phyloP scores from a whole-genome alignment of 2,113 vertebrate species.

The Esox niger region DNA sequence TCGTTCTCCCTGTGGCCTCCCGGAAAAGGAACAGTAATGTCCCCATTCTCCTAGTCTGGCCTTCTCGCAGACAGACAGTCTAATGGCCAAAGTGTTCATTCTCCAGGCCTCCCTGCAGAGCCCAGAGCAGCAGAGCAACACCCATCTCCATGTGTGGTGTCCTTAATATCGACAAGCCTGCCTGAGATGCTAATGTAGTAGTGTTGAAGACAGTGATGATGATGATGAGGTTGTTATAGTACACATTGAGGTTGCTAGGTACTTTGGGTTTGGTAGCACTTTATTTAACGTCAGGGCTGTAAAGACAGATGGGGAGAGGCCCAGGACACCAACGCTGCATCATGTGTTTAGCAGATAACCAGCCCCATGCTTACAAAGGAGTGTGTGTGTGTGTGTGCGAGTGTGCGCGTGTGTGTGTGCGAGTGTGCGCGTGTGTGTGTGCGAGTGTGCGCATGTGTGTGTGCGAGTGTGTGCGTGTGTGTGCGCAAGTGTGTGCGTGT shows the following conservation, averaged over 20 bases:
- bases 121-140: neutral
- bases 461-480: slow-evolving; percentile 1
- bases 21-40: slow-evolving; percentile 46
- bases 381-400: neutral
- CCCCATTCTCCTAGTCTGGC: slow-evolving; percentile 27
- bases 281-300: too few species aligned
- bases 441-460: slow-evolving; percentile 5
- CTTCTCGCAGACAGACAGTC: too few species aligned
- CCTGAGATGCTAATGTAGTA: too few species aligned
- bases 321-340: slow-evolving; percentile 17
- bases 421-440: slow-evolving; percentile 1
- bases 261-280: too few species aligned
- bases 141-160: slow-evolving; percentile 9
- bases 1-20: slow-evolving; percentile 43
- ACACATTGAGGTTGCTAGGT: too few species aligned
- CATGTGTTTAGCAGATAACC: too few species aligned
- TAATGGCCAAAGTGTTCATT: neutral
- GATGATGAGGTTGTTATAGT: too few species aligned
- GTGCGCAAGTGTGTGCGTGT: too few species aligned
- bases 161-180: too few species aligned
- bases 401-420: slow-evolving; percentile 3
- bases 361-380: too few species aligned
- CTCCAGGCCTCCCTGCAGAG: neutral
- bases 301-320: too few species aligned
- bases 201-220: too few species aligned